A percentile compares a stretch with the other conserved stretches of the same genome.
Evolutionary conservation across 2,113 vertebrate genomes (phyloP).

Genomic region (Urocitellus parryii): DNA sequence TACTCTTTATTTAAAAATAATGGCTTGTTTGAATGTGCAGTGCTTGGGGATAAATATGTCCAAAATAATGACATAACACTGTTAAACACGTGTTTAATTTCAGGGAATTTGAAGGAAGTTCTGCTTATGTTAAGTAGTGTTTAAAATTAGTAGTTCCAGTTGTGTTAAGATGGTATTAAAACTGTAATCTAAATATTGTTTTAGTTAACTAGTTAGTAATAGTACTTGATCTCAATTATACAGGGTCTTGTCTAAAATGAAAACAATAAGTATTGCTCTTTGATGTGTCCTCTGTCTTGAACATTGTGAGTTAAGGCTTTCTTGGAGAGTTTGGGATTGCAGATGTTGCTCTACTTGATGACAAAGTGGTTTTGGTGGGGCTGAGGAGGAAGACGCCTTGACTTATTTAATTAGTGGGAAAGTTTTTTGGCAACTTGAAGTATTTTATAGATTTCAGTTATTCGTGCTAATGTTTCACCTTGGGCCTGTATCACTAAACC

Average conservation of each 20-base stretch:
- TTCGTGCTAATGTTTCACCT: conserved; percentile 25
- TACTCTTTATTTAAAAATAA: conserved; percentile 33
- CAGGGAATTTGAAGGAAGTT: conserved; percentile 42
- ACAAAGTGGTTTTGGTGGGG: conserved; percentile 6
- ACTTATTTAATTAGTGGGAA: background rate
- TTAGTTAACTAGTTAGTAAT: background rate
- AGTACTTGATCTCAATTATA: background rate
- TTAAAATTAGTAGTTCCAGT: conserved; percentile 45
- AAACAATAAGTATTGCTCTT: background rate
- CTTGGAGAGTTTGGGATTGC: background rate
- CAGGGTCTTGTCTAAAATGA: background rate
- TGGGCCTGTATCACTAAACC: background rate
- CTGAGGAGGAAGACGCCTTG: background rate
- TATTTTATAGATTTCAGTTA: conserved; percentile 6
- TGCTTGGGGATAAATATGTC: conserved; percentile 30
- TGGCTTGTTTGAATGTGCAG: background rate
- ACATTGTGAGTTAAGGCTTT: conserved; percentile 21
- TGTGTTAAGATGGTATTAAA: background rate
- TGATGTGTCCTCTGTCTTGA: background rate
- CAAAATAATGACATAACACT: conserved; percentile 39
- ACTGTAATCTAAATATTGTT: conserved; percentile 1
- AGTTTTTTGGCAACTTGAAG: background rate
- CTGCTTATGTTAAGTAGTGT: background rate
- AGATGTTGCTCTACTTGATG: background rate
- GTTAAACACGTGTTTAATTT: conserved; percentile 25